Evolutionary conservation across 1,140 invertebrate species (phyloP), one percentile per base, ranked within the genome.

Genomic region (Nylanderia fulva): DNA sequence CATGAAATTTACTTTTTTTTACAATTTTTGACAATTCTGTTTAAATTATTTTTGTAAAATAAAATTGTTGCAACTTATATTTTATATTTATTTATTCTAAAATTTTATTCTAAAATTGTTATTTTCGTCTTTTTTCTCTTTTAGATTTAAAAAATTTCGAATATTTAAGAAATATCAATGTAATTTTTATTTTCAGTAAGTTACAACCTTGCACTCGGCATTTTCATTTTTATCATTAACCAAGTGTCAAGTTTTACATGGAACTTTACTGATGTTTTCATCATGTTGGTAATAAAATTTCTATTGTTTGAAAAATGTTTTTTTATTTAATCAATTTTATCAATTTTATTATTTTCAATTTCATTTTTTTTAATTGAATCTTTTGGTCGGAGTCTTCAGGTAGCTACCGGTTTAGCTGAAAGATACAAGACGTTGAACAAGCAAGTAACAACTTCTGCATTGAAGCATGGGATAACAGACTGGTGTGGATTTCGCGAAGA

Each of bases 201-300:
- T n/a, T 93, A 95, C 77, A 93, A 93, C 75, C 88, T 94, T 29
- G 71, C 90, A 3, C 63, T 94, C 15, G 93, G 94, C 74, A 82
- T 94, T 61, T 93, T 93, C 84, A 87, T 94, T 29, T 93, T 94
- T 56, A 63, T 96, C 8, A 61, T 96, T 1, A 97, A 96, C 91
- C 95, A 96, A 84, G 68, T 97, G 5, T 95, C 96, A 8, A 97
- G 97, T 0, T 96, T 97, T 29, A 95, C 96, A 0, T 97, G 96
- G 96, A 96, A 96, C 86, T 97, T 96, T 64, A 96, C 95, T 18
- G 96, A 97, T 86, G 89, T 96, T 0, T 96, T 97, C 61, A 94
- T 97, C 0, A 96, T 96, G 93, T 89, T 96, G 61, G 95, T 96
- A 86, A 95, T 94, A 39, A 52, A 48, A 61, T n/a, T 60, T 9